Conservation (phyloP, 2,113 vertebrate species). For the Xenus cinereus region DNA sequence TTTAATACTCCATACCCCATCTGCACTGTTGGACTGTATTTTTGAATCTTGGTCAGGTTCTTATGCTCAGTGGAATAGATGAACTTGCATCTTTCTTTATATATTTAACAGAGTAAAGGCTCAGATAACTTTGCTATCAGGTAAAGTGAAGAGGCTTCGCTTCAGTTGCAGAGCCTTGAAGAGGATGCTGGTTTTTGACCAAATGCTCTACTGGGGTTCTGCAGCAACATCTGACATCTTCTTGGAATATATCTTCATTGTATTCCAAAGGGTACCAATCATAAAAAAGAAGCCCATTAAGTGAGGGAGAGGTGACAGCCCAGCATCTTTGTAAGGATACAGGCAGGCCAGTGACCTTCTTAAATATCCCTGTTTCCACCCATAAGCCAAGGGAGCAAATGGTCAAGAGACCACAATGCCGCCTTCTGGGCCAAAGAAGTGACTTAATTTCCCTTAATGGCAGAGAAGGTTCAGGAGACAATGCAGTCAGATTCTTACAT, state of each 20-base stretch:
- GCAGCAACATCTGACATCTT: neutral
- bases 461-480: neutral
- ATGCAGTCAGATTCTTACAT: neutral
- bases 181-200: neutral
- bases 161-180: neutral
- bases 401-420: neutral
- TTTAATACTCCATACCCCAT: neutral
- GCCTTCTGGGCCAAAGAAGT: neutral
- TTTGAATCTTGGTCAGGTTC: neutral
- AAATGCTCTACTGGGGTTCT: neutral
- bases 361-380: neutral
- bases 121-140: neutral
- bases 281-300: neutral
- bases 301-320: neutral
- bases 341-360: neutral
- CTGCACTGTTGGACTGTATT: neutral
- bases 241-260: neutral
- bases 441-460: neutral
- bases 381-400: neutral
- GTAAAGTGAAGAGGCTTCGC: neutral
- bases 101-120: neutral
- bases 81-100: neutral
- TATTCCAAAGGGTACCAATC: neutral
- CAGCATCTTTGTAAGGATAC: neutral
- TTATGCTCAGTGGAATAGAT: neutral